Evolutionary conservation across 2,888 invertebrate species (phyloP), one percentile per base, ranked within the genome.

Genomic region (Anaspis maculata): DNA sequence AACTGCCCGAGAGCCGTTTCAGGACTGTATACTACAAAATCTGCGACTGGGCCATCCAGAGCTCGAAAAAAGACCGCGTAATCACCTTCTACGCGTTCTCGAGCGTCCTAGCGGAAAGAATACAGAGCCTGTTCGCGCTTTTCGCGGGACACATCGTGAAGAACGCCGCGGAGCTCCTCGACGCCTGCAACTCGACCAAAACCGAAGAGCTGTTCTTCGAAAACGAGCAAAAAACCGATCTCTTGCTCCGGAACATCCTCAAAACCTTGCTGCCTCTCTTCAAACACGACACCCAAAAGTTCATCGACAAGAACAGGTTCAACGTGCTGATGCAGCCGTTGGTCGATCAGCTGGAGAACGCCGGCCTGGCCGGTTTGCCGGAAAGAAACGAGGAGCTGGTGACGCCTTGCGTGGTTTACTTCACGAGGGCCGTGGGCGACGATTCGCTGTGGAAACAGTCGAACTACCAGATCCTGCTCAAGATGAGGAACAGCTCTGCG

Each of bases 361-460:
- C 79, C n/a, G 76, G 76, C 3, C 71, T 73, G 39, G 70, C 73
- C 10, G 59, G 59, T 11, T 75, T 83, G 50, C 72, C 77, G 49
- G 57, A 65, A 2, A 71, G 85, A 29, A 72, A 79, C 0, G 62
- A 61, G 30, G 67, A 73, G 27, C 61, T 78, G 13, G 65, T 94
- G 16, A 78, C 79, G n/a, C 82, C 83, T 0, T 87, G 88, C 54
- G 72, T 94, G 37, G 79, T 84, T 1, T 82, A 88, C 52, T 79
- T 95, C 51, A 84, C 87, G 0, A 79, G 83, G 7, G 83, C 86
- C 0, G 79, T 81, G 1, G 82, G 79, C 2, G 91, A 90, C 55
- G 91, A 94, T 59, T 77, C 86, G 0, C 64, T 88, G 15, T 92
- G 92, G 84, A 92, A 92, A 57, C 77, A 86, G 48, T 67, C 95